Base-by-base conservation (phyloP, 2,888 invertebrate species). In the Cantharis lateralis region DNA sequence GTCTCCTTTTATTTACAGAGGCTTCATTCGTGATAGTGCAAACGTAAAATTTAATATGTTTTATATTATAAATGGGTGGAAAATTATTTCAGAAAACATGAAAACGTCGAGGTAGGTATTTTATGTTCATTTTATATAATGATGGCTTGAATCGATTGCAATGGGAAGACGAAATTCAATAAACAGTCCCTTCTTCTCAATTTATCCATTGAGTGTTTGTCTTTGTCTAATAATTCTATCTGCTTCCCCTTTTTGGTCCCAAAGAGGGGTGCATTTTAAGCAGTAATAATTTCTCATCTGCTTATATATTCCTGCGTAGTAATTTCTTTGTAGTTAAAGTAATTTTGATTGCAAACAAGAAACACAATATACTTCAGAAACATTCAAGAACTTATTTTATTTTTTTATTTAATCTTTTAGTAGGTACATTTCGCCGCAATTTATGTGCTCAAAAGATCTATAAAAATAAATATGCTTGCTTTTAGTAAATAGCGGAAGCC, bases 251-350 rank as follows among this genome's bases (percentile, higher is more conserved):
- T 61, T 48, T 70, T 15, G 13, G 16, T 64, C 20, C 15, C 20
- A 24, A 18, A 72, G 61, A 70, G 71, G 78, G 78, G 78, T 78
- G 78, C 72, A 78, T 78, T 76, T 78, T 76, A 78, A 78, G 68
- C 61, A 76, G 78, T 24, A 66, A 66, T 24, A 66, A 66, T 66
- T 48, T 66, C 64, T 66, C 64, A 66, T 66, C 24, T 66, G 24
- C 18, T 66, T 66, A 24, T 20, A 66, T 66, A 66, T 66, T 66
- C 64, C n/a, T 66, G 64, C 20, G 13, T 66, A 20, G 64, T 20
- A 20, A 66, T 66, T 66, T 20, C 64, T 66, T 20, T 66, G 64
- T 66, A 66, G 2, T 20, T 24, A 15, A 20, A 66, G 24, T 24
- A 20, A 66, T n/a, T 66, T 66, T 66, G 18, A 66, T 66, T 66